Base-by-base conservation (phyloP, 2,888 invertebrate species). In the Drosophila atripex region DNA sequence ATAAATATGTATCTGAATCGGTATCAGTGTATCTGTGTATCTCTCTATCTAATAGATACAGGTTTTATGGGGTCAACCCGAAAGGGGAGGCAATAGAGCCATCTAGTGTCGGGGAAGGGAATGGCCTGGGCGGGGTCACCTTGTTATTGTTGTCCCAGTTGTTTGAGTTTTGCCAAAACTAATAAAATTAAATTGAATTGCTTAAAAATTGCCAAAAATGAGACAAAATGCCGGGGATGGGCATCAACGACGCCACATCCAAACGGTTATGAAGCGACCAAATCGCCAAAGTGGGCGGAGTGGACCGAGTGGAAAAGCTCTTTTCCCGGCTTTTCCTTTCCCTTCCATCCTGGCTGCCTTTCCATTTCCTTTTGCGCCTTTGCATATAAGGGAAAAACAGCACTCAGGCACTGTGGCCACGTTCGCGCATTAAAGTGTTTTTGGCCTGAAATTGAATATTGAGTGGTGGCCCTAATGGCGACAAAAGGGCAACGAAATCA, bases 121-220 rank as follows among this genome's bases (percentile, higher is more conserved):
- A 18, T 38, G n/a, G 32, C 0, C 3, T 4, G n/a, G 45, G 60
- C 14, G 9, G 54, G 50, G 59, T 47, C 73, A 75, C 80, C 87
- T 84, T 80, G 72, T 86, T 79, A 65, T 86, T 88, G 80, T 88
- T 77, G 87, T 74, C 82, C 71, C 84, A 85, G 88, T 85, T 85
- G 84, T 85, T 85, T 80, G 89, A 87, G 86, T 82, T 82, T 78
- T 85, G 85, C 79, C 88, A 87, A 85, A 87, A 88, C 85, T 87
- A 85, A 85, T 85, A 85, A 85, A 85, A 85, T 85, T 85, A 88
- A 85, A 85, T 85, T 80, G 89, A 85, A 85, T 85, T 88, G 85
- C 89, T 85, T 88, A 85, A 85, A 85, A 85, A 85, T 85, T 77
- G 85, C 78, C 83, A 85, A 77, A 88, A 85, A 88, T 85, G 88